phyloP scores from a whole-genome alignment of 2,113 vertebrate species.

The Channa argus region DNA sequence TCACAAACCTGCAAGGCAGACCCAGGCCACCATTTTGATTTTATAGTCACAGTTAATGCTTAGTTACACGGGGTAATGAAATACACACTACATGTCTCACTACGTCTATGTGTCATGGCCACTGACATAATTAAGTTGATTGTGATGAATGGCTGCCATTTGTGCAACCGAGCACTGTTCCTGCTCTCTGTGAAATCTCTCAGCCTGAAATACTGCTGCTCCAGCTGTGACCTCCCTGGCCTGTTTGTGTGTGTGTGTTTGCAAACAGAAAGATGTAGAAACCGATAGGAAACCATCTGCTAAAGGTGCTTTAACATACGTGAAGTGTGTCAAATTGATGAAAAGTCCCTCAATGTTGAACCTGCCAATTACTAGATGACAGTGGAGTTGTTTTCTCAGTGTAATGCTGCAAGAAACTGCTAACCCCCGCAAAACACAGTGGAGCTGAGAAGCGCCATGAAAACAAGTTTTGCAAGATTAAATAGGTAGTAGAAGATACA shows the following conservation, averaged over 20 bases:
- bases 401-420: slow-evolving; percentile 1
- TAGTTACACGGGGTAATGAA: slow-evolving; percentile 37
- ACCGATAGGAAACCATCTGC: background rate
- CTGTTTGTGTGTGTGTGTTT: background rate
- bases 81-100: slow-evolving; percentile 27
- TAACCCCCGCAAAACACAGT: background rate
- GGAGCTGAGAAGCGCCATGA: background rate
- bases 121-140: slow-evolving; percentile 58
- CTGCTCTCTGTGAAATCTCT: slow-evolving; percentile 29
- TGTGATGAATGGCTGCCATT: slow-evolving; percentile 63
- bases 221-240: slow-evolving; percentile 9
- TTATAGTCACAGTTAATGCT: slow-evolving; percentile 11
- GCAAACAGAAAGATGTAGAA: background rate
- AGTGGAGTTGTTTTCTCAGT: slow-evolving; percentile 11
- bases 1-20: slow-evolving; percentile 1
- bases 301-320: slow-evolving; percentile 1
- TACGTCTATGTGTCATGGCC: slow-evolving; percentile 9
- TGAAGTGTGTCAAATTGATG: slow-evolving; percentile 9
- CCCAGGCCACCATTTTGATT: slow-evolving; percentile 50
- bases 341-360: background rate
- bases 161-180: slow-evolving; percentile 36
- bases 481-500: background rate
- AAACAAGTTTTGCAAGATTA: slow-evolving; percentile 4
- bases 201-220: slow-evolving; percentile 12
- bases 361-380: slow-evolving; percentile 9